These are phyloP conservation scores for Spea bombifrons DNA, from an alignment of 2,113 vertebrate species.

Conservation along the genomic window DNA sequence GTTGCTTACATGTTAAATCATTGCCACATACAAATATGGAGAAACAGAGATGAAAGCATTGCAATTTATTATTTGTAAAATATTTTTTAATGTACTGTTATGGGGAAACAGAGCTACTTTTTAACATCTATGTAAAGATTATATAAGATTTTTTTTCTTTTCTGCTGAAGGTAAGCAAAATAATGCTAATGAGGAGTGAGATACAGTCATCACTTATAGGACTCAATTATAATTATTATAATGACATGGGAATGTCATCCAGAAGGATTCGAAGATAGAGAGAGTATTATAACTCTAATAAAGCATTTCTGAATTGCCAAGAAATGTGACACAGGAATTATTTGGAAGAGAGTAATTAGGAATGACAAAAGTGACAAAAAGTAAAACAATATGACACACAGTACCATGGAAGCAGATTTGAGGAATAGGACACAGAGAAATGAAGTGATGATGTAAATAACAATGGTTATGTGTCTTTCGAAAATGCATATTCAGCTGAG, in stretches of 20 bases:
- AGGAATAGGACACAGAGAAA: conserved; percentile 14
- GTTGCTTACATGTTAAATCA: not conserved
- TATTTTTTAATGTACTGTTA: not conserved
- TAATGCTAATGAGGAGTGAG: conserved; percentile 35
- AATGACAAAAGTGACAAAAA: conserved; percentile 40
- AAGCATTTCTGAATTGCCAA: conserved; percentile 33
- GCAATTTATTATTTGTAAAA: not conserved
- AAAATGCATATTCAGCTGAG: not conserved
- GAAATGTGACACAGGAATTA: conserved; percentile 34
- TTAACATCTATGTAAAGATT: conserved; percentile 12
- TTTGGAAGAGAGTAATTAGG: conserved; percentile 37
- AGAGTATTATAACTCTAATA: conserved; percentile 33
- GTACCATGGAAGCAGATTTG: conserved; percentile 12
- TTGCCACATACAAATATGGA: not conserved
- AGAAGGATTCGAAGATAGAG: conserved; percentile 20
- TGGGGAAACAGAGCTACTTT: not conserved
- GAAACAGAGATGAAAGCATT: not conserved
- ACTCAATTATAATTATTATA: conserved; percentile 37
- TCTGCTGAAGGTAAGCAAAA: conserved; percentile 24
- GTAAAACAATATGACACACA: conserved; percentile 31
- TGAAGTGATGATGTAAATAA: conserved; percentile 13
- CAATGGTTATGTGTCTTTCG: not conserved
- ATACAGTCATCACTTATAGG: conserved; percentile 30
- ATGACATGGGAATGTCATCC: conserved; percentile 35
- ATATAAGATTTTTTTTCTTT: not conserved